Percentiles rank a stretch among this genome's conserved stretches.
These are phyloP conservation scores for Helicoverpa armigera DNA, from an alignment of 1,140 invertebrate genomes.

Conservation along the genomic window DNA sequence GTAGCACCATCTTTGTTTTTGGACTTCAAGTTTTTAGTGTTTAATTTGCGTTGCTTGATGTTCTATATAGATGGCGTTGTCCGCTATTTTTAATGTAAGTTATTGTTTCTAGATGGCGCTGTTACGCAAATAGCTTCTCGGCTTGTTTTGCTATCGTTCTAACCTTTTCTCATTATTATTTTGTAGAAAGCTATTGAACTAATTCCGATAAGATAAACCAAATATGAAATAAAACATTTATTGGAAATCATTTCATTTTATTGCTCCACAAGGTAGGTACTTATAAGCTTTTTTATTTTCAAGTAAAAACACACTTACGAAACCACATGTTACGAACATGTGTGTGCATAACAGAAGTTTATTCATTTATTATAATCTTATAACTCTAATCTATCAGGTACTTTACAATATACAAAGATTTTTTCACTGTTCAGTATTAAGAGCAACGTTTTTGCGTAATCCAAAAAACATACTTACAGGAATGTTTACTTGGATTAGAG, in stretches of 20 bases:
- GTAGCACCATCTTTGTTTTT: background rate
- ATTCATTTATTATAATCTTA: conserved; percentile 68
- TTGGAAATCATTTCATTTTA: conserved; percentile 81
- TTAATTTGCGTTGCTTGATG: too few species aligned
- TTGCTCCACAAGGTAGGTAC: conserved; percentile 77
- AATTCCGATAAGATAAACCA: background rate
- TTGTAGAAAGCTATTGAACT: too few species aligned
- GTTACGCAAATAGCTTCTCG: background rate
- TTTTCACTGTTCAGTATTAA: conserved; percentile 55
- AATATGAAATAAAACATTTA: conserved; percentile 65
- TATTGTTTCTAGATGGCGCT: background rate
- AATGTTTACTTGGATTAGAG: conserved; percentile 65
- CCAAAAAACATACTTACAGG: conserved; percentile 65
- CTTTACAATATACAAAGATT: conserved; percentile 75
- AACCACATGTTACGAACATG: conserved; percentile 73
- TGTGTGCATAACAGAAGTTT: conserved; percentile 78
- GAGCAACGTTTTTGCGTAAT: conserved; percentile 59
- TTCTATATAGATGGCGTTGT: background rate
- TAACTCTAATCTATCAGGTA: conserved; percentile 79
- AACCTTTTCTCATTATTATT: too few species aligned
- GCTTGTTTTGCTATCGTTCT: too few species aligned
- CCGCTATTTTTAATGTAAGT: background rate
- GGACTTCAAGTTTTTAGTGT: too few species aligned
- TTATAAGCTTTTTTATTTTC: conserved; percentile 75
- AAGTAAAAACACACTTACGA: conserved; percentile 74